Conservation (phyloP, 2,113 vertebrate genomes). For the Thunnus thynnus region DNA sequence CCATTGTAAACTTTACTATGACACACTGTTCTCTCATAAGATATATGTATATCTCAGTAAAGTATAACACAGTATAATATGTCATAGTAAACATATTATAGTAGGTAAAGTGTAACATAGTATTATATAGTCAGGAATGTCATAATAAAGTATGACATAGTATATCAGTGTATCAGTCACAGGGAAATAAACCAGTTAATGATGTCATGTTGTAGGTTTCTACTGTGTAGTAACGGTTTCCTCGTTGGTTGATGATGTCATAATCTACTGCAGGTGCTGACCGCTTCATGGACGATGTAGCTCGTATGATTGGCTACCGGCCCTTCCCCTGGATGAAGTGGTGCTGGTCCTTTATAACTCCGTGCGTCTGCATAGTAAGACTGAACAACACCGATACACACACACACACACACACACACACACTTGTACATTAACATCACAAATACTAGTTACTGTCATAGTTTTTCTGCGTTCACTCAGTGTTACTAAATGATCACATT, state of each 20-base stretch:
- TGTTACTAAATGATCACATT: no score
- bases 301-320: constrained; percentile 89
- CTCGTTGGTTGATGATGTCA: not conserved
- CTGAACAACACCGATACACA: not conserved
- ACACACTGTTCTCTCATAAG: no score
- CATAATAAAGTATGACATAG: no score
- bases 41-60: not conserved
- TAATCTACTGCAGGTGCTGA: constrained; percentile 82
- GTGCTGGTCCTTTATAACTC: constrained; percentile 89
- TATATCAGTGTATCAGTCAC: no score
- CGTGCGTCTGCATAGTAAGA: constrained; percentile 87
- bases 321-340: constrained; percentile 90
- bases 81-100: no score
- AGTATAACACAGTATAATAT: not conserved
- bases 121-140: not conserved
- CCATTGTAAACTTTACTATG: not conserved
- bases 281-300: constrained; percentile 89
- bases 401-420: not conserved
- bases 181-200: no score
- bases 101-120: not conserved
- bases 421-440: not conserved
- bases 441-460: not conserved
- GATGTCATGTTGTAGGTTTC: no score
- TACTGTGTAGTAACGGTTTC: not conserved
- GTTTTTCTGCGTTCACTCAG: not conserved